Conservation (phyloP, 2,797 vertebrate species). For the Xyrichtys novacula region DNA sequence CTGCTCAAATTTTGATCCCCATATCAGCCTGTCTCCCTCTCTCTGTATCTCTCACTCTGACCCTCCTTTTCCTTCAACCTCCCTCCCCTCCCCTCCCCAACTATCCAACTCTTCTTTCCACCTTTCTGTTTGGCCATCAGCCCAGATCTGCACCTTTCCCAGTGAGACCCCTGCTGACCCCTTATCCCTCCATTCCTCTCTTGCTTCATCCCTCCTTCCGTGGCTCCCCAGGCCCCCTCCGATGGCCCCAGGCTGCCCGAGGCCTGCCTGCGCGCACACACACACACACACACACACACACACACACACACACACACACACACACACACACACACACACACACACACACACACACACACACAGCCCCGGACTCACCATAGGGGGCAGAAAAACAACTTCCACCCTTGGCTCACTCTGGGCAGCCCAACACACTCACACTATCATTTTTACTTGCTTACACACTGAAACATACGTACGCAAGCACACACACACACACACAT, state of each 20-base stretch:
- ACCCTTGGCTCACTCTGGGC: conserved; percentile 84
- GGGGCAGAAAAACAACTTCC: conserved; percentile 88
- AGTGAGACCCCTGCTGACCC: conserved; percentile 76
- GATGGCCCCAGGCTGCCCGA: conserved; percentile 82
- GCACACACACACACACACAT: conserved; percentile 33
- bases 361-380: conserved; percentile 78
- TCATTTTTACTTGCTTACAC: conserved; percentile 36
- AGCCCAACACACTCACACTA: conserved; percentile 67
- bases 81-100: background rate
- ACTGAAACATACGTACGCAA: conserved; percentile 37
- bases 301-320: conserved; percentile 32
- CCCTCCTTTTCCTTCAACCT: background rate
- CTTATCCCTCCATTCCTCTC: conserved; percentile 68
- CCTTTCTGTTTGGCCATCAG: conserved; percentile 74
- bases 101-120: conserved; percentile 62
- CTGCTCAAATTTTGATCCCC: conserved; percentile 37
- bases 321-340: conserved; percentile 18
- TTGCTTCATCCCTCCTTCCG: conserved; percentile 73
- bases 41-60: conserved; percentile 8
- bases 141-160: conserved; percentile 82
- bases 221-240: conserved; percentile 79
- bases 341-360: conserved; percentile 53
- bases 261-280: conserved; percentile 27
- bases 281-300: conserved; percentile 57
- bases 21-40: conserved; percentile 4